phyloP scores from a whole-genome alignment of 1,140 invertebrate species.

The Geopemphigus sp. region DNA sequence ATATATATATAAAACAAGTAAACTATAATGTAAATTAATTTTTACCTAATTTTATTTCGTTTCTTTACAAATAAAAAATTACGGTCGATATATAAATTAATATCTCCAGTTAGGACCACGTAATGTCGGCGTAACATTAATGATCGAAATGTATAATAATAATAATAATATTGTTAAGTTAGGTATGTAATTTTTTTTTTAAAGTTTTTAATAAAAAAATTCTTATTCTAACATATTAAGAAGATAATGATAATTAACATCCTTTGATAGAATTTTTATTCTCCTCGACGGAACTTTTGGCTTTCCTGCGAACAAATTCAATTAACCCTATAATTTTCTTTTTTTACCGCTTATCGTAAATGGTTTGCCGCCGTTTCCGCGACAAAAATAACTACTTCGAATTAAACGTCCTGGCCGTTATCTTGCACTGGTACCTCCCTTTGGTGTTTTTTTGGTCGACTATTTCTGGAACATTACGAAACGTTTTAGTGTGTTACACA shows the following conservation, averaged over 20 bases:
- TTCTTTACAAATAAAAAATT: constrained; percentile 19
- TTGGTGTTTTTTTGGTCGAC: constrained; percentile 31
- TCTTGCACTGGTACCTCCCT: constrained; percentile 30
- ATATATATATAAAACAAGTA: constrained; percentile 12
- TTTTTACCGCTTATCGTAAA: neutral
- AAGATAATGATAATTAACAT: constrained; percentile 26
- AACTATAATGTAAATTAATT: constrained; percentile 26
- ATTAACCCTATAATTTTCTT: neutral
- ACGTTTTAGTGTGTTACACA: neutral
- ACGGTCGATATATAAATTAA: constrained; percentile 37
- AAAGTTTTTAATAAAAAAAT: constrained; percentile 23
- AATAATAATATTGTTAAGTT: constrained; percentile 42
- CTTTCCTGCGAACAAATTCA: neutral
- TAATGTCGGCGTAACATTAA: constrained; percentile 9
- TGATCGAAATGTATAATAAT: constrained; percentile 18
- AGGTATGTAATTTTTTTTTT: constrained; percentile 11
- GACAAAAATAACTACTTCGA: constrained; percentile 24
- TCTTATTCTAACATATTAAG: constrained; percentile 32
- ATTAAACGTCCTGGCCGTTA: constrained; percentile 25
- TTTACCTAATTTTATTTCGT: constrained; percentile 16
- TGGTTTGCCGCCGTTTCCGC: neutral
- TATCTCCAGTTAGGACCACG: constrained; percentile 38
- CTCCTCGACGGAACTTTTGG: constrained; percentile 3
- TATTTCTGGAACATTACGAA: constrained; percentile 12
- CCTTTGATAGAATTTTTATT: constrained; percentile 32